Evolutionary conservation across 2,113 vertebrate species (phyloP).

Genomic region (Nesogale talazaci): DNA sequence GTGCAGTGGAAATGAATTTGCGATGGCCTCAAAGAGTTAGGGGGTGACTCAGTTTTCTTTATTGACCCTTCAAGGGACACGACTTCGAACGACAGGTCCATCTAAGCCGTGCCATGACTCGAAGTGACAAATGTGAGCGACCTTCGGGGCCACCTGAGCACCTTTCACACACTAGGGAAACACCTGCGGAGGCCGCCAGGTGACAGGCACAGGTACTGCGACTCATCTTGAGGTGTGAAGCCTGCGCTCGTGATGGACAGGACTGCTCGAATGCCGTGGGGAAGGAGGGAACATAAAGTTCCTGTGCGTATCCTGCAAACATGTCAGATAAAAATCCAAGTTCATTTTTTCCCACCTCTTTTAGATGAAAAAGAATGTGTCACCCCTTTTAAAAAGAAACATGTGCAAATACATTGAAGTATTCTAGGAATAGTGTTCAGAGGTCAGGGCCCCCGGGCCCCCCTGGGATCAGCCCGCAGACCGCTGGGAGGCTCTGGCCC

Average conservation of each 20-base stretch:
- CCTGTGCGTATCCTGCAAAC: conserved; percentile 61
- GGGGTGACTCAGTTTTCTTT: neutral
- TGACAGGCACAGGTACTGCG: neutral
- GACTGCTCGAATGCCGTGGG: neutral
- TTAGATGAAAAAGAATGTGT: conserved; percentile 86
- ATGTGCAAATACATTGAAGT: conserved; percentile 95
- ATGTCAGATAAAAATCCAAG: conserved; percentile 88
- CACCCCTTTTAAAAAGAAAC: conserved; percentile 88
- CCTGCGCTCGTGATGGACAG: neutral
- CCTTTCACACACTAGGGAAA: neutral
- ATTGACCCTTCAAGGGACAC: neutral
- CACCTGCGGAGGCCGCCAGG: neutral
- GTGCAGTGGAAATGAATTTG: neutral
- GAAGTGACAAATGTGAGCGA: fast-evolving
- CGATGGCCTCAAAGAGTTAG: fast-evolving
- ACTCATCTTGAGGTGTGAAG: fast-evolving
- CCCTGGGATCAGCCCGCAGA: conserved; percentile 88
- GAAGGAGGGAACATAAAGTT: neutral
- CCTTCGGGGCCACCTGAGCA: neutral
- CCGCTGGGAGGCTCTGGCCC: conserved; percentile 84
- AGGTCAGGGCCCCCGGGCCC: conserved; percentile 86
- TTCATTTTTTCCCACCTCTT: conserved; percentile 80
- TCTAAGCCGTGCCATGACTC: neutral
- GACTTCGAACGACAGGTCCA: too few species aligned
- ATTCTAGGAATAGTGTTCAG: conserved; percentile 91